These are phyloP conservation scores for Nettapus auritus DNA, from an alignment of 2,113 vertebrate species.

Conservation along the genomic window DNA sequence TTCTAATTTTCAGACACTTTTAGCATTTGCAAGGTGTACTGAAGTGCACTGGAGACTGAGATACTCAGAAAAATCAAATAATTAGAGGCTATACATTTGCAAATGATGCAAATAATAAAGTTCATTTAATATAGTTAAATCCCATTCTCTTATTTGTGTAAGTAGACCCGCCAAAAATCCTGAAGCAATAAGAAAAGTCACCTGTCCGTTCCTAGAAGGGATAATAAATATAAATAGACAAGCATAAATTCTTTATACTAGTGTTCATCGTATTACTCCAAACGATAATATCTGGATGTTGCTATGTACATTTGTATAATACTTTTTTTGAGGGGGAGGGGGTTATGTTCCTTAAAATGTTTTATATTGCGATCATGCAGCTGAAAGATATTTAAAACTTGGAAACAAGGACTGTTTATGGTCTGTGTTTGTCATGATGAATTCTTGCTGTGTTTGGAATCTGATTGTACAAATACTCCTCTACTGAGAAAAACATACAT, in stretches of 20 bases:
- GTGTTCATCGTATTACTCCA: neutral
- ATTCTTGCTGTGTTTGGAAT: neutral
- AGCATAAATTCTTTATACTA: neutral
- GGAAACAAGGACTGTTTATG: neutral
- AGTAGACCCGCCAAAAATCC: neutral
- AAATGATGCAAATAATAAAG: neutral
- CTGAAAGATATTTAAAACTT: neutral
- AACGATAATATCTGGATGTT: neutral
- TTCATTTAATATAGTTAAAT: neutral
- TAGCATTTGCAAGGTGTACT: neutral
- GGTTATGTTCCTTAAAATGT: neutral
- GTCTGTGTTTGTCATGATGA: neutral
- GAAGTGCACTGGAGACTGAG: neutral
- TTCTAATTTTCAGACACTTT: neutral
- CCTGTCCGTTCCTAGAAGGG: neutral
- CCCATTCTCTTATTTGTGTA: neutral
- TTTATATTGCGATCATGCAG: neutral
- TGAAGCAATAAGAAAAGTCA: neutral
- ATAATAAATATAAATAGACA: neutral
- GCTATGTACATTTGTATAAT: neutral
- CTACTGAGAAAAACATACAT: neutral
- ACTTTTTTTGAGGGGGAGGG: too few relatives aligned
- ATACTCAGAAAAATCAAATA: neutral
- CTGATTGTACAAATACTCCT: neutral
- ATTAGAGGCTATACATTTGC: neutral